Base-by-base conservation (phyloP, 2,113 vertebrate species). In the Eretmochelys imbricata region DNA sequence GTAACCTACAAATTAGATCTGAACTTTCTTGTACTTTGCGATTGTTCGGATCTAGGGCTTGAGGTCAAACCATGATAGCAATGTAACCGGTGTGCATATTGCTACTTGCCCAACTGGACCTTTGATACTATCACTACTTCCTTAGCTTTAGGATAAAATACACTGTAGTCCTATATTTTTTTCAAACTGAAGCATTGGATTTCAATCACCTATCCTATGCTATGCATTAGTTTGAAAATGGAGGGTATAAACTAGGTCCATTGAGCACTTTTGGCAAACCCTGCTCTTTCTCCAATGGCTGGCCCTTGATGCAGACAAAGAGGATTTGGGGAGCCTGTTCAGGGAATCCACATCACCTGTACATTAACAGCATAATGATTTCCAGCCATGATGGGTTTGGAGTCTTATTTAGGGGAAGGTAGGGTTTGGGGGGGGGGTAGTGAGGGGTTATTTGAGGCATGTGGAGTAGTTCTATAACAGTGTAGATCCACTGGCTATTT, bases 401-500 rank as follows among this genome's bases (percentile, higher is more conserved):
- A 53, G 1, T 82, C 51, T 51, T 87, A 57, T 1, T n/a, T 69
- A 19, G 16, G 35, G 35, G 35, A n/a, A 69, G 19, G 25, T 19
- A 5, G 10, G 4, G 59, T 2, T 82, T 80, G 14, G 78, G 17
- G 14, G 10, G 31, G 29, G 2, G 6, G 79, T 84, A 95, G 10
- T 54, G 54, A 79, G 35, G 20, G 3, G 7, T 20, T n/a, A 69
- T 62, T 35, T 11, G 87, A 54, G 46, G 81, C 20, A 80, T 48
- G 62, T 9, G 17, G n/a, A 4, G n/a, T 55, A 86, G 75, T 14
- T 88, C 55, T 88, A n/a, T n/a, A 53, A 83, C 20, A 35, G 42
- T 46, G 29, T 31, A 88, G 93, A 95, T 80, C 48, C 31, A 27
- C 53, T n/a, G 42, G 81, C 72, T 38, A 46, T 92, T 95, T 89